A percentile compares a stretch with the other conserved stretches of the same genome.
These are phyloP conservation scores for Platerodrilus igneus DNA, from an alignment of 2,888 invertebrate genomes.

Conservation along the genomic window DNA sequence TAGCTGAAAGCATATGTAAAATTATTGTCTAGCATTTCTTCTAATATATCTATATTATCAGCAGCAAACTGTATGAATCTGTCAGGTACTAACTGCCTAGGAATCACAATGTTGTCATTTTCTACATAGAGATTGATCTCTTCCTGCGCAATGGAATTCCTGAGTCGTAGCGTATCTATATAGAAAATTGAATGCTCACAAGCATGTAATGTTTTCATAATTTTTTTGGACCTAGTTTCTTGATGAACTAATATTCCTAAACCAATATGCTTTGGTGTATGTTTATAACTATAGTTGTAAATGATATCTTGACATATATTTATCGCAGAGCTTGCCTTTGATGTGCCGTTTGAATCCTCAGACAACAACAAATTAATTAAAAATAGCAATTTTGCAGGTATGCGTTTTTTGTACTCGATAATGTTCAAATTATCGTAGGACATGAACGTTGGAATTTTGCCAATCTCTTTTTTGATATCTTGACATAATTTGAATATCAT, in stretches of 20 bases:
- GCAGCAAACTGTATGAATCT: constrained; percentile 25
- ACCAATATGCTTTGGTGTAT: constrained; percentile 11
- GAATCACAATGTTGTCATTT: constrained; percentile 10
- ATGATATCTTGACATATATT: constrained; percentile 15
- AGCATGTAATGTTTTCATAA: constrained; percentile 9
- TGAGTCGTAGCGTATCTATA: constrained; percentile 13
- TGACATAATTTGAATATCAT: not conserved
- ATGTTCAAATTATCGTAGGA: not conserved
- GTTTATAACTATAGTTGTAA: not conserved
- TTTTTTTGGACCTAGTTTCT: constrained; percentile 15
- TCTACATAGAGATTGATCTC: constrained; percentile 17
- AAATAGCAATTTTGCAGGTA: not conserved
- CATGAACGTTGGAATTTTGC: not conserved
- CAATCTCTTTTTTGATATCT: constrained; percentile 2
- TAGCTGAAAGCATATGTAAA: too few relatives aligned
- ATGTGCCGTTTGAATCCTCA: constrained; percentile 1
- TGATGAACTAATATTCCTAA: constrained; percentile 12
- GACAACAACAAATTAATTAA: not conserved
- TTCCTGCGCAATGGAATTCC: constrained; percentile 18
- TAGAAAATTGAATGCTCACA: constrained; percentile 14
- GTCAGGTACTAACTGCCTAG: constrained; percentile 5
- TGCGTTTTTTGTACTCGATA: not conserved
- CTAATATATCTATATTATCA: constrained; percentile 25
- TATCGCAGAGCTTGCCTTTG: too few relatives aligned
- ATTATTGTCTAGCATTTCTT: constrained; percentile 27